Evolutionary conservation across 2,888 invertebrate genomes (phyloP).

Genomic region (Polylopha cassiicola): DNA sequence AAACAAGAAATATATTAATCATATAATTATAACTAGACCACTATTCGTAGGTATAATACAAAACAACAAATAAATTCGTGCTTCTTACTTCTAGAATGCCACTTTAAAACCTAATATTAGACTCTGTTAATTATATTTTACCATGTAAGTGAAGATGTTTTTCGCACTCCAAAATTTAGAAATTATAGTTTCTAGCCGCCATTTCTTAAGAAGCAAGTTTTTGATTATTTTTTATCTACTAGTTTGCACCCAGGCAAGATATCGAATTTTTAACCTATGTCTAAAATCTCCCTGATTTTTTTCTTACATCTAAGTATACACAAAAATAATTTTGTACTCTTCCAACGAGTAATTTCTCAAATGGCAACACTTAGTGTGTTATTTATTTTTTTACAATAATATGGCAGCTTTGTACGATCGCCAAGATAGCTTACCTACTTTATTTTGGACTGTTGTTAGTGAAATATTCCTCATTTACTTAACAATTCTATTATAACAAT

Average conservation of each 20-base stretch:
- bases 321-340: constrained; percentile 78
- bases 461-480: constrained; percentile 7
- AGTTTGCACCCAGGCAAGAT: constrained; percentile 60
- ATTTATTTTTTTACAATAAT: constrained; percentile 45
- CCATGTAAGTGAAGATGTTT: constrained; percentile 22
- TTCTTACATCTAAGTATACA: constrained; percentile 73
- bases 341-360: constrained; percentile 60
- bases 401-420: constrained; percentile 67
- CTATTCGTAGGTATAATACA: constrained; percentile 62
- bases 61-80: constrained; percentile 77
- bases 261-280: constrained; percentile 58
- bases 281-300: constrained; percentile 75
- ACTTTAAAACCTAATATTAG: constrained; percentile 47
- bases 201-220: too few species aligned
- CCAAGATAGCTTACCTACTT: constrained; percentile 25
- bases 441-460: constrained; percentile 11
- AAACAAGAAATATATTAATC: constrained; percentile 65
- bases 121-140: constrained; percentile 38
- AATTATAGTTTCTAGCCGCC: constrained; percentile 3
- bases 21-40: constrained; percentile 57
- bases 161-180: constrained; percentile 8
- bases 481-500: too few species aligned
- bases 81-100: constrained; percentile 68
- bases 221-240: constrained; percentile 10
- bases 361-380: constrained; percentile 64